Evolutionary conservation across 2,113 vertebrate genomes (phyloP).

Genomic region (Spea multiplicata): DNA sequence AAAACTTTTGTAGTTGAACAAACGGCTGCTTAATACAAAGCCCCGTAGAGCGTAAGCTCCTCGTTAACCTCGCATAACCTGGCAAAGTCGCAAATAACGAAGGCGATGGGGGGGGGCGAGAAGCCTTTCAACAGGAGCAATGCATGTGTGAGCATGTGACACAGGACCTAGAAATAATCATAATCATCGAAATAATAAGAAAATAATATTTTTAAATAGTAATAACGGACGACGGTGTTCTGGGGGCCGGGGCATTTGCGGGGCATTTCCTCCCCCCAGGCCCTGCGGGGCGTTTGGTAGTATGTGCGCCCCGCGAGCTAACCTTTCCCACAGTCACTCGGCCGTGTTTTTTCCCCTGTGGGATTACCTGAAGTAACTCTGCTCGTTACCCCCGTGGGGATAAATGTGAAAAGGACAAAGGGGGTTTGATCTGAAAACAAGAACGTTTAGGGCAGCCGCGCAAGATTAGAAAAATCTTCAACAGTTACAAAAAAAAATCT

Average conservation of each 20-base stretch:
- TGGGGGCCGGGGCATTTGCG: constrained; percentile 27
- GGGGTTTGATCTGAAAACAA: constrained; percentile 41
- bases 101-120: no score
- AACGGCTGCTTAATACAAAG: no score
- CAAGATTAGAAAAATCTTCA: constrained; percentile 37
- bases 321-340: constrained; percentile 19
- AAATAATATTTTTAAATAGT: no score
- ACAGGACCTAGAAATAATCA: no score
- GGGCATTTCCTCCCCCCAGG: constrained; percentile 27
- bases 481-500: constrained; percentile 24
- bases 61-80: no score
- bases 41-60: no score
- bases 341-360: constrained; percentile 1
- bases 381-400: constrained; percentile 31
- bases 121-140: no score
- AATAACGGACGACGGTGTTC: no score
- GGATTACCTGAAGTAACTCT: constrained; percentile 37
- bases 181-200: no score
- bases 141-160: no score
- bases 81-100: no score
- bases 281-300: constrained; percentile 10
- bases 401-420: constrained; percentile 33
- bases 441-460: constrained; percentile 16
- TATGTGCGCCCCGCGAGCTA: constrained; percentile 13
- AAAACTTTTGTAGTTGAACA: no score